Percentiles rank a stretch among this genome's conserved stretches.
Evolutionary conservation across 2,797 vertebrate genomes (phyloP).

Genomic region (Paguma larvata): DNA sequence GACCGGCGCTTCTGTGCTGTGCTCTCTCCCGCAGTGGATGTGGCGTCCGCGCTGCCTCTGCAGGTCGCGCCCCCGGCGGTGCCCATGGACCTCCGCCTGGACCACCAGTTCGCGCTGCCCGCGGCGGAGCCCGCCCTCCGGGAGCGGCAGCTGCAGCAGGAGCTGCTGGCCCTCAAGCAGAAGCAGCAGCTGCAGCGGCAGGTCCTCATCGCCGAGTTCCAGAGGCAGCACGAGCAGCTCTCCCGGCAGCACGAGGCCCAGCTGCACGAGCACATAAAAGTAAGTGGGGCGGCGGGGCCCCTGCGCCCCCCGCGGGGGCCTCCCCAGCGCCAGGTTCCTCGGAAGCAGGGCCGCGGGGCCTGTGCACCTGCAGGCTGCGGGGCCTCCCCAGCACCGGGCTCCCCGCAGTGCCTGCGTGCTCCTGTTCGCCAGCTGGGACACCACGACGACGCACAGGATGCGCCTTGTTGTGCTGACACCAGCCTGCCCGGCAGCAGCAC

Average conservation of each 20-base stretch:
- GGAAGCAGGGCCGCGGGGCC: too few relatives aligned
- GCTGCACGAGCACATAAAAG: conserved; percentile 98
- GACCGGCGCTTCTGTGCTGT: neutral
- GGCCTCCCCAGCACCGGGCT: neutral
- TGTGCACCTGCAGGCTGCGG: neutral
- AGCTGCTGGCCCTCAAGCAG: conserved; percentile 97
- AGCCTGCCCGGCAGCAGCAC: neutral
- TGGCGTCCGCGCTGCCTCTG: conserved; percentile 94
- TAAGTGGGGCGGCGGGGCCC: conserved; percentile 77
- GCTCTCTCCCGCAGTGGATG: conserved; percentile 90
- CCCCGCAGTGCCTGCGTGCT: neutral
- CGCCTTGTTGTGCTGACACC: neutral
- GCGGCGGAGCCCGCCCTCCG: conserved; percentile 88
- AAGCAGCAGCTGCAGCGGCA: conserved; percentile 99
- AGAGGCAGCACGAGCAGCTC: conserved; percentile 98
- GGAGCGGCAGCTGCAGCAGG: conserved; percentile 98
- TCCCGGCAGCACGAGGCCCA: conserved; percentile 98
- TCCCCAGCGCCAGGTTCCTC: rapidly evolving
- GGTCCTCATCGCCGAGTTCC: conserved; percentile 98
- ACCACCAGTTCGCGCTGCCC: conserved; percentile 91
- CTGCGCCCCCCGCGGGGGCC: neutral
- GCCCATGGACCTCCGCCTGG: conserved; percentile 97
- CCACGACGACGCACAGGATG: neutral
- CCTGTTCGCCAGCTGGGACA: rapidly evolving
- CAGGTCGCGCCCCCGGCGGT: conserved; percentile 95